A percentile compares a stretch with the other conserved stretches of the same genome.
Conservation (phyloP, 2,113 vertebrate species). For the Stegostoma tigrinum region DNA sequence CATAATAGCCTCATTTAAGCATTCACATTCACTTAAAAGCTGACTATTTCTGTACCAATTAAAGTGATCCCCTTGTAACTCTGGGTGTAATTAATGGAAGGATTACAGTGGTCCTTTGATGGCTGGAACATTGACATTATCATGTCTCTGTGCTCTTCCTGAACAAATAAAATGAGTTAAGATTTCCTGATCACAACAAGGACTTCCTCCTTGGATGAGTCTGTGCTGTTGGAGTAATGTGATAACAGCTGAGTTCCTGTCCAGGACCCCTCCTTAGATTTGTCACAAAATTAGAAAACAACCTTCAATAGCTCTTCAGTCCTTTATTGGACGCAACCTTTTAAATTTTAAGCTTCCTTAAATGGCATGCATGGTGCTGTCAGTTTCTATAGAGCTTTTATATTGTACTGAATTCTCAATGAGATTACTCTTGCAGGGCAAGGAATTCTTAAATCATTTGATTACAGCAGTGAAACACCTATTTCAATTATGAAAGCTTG, state of each 20-base stretch:
- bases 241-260: not conserved
- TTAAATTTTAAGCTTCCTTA: not conserved
- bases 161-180: not conserved
- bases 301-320: not conserved
- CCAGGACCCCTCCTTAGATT: not conserved
- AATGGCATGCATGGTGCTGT: not conserved
- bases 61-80: not conserved
- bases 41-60: not conserved
- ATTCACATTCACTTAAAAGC: not conserved
- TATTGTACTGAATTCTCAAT: not conserved
- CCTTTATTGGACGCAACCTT: not conserved
- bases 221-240: not conserved
- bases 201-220: not conserved
- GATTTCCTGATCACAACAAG: not conserved
- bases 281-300: not conserved
- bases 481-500: no score
- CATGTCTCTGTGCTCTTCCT: not conserved
- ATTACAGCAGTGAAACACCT: not conserved
- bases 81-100: not conserved
- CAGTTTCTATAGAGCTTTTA: not conserved
- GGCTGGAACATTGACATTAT: not conserved
- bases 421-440: not conserved
- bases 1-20: not conserved
- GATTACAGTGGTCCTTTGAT: not conserved
- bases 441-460: not conserved